phyloP scores from a whole-genome alignment of 1,140 invertebrate species.

The Campoletis sonorensis region DNA sequence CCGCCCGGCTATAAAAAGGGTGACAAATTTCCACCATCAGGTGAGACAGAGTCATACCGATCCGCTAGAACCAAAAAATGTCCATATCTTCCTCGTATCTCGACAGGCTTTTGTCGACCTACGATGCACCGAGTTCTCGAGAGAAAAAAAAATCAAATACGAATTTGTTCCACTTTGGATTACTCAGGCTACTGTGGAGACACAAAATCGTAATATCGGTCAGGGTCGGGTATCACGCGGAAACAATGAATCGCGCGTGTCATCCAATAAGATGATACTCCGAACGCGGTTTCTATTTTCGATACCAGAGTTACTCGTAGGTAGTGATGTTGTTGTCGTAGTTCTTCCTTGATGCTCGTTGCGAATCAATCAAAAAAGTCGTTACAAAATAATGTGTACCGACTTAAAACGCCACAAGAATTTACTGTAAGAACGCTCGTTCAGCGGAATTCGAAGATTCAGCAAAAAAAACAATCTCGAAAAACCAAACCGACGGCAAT shows the following conservation, averaged over 20 bases:
- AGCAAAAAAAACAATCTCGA: no score
- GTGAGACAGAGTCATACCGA: constrained; percentile 59
- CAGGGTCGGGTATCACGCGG: constrained; percentile 25
- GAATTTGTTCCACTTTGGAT: not conserved
- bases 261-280: not conserved
- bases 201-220: constrained; percentile 32
- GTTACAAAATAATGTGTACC: constrained; percentile 43
- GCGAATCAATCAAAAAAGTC: constrained; percentile 34
- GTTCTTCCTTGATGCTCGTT: not conserved
- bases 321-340: constrained; percentile 8
- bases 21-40: constrained; percentile 62
- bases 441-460: no score
- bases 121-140: not conserved
- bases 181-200: not conserved
- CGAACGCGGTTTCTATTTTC: constrained; percentile 7
- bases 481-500: constrained; percentile 22
- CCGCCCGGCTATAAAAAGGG: constrained; percentile 79
- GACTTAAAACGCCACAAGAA: no score
- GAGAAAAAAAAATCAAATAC: not conserved
- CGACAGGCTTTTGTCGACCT: no score
- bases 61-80: not conserved
- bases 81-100: not conserved
- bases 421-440: no score
- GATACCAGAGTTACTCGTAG: not conserved
- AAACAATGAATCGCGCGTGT: constrained; percentile 27